Base-by-base conservation (phyloP, 1,140 invertebrate genomes). In the Chlorops oryzae region DNA sequence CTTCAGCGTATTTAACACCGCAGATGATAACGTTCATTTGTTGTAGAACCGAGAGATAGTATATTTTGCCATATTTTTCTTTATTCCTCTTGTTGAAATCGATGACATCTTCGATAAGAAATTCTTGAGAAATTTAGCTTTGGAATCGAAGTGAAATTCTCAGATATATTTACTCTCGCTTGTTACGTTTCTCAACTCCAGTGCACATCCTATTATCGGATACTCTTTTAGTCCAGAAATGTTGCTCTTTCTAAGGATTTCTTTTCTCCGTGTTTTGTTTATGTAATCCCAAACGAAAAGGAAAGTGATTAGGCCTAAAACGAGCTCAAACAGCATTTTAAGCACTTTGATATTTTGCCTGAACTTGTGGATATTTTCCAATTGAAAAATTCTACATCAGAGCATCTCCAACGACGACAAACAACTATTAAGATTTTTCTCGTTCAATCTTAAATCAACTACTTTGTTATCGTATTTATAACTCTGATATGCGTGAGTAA, bases 31-130 rank as follows among this genome's bases (percentile, higher is more conserved):
- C 52, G n/a, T 51, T 58, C 2, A 41, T 42, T 1, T 65, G 61
- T 0, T 79, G 6, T 81, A 67, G 18, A 81, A 73, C 21, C 45
- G 28, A 47, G 20, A 52, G 38, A 4, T 46, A 44, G 34, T 52
- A 52, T 7, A 42, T n/a, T 22, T 15, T 6, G 5, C 51, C 51
- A 47, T 43, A 52, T 32, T 52, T 48, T 21, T 37, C 21, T 7
- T 23, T 32, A 35, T 48, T 52, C 0, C 13, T 21, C 3, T 15
- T 23, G 22, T 10, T 32, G 28, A 32, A 32, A 9, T 13, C 9
- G 15, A 46, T 46, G 21, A 46, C 35, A 9, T 46, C 44, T 46
- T n/a, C 17, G 22, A 41, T 44, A 44, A 44, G 2, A 7, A 15
- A 18, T 42, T 42, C 21, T 42, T 42, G n/a, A 5, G 40, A 22